Base-by-base conservation (phyloP, 2,888 invertebrate genomes). In the Leptinotarsa tumamoca region DNA sequence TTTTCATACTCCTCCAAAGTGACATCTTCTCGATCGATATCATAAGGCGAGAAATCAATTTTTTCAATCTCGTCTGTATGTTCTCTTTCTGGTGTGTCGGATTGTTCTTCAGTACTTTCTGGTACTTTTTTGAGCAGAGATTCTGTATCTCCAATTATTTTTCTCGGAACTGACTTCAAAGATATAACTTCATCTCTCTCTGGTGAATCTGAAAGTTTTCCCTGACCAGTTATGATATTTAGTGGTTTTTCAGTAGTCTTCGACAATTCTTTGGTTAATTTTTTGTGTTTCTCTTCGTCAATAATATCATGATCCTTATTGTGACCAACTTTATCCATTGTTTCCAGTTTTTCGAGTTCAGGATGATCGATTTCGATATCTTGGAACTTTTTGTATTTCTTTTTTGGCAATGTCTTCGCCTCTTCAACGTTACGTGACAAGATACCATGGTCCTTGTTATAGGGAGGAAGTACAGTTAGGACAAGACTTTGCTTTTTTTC, bases 351-450 rank as follows among this genome's bases (percentile, higher is more conserved):
- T 82, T 90, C 90, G 67, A 90, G 81, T 68, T 88, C 87, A 0
- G 85, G 82, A 23, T 83, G 66, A 72, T 88, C 88, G 79, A 88
- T 87, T 56, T 87, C 87, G 72, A 83, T 83, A 67, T 85, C 87
- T 86, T 84, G 88, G 81, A 78, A 80, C 52, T 79, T 87, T 80
- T 85, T 89, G 85, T 78, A 84, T 58, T 83, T 85, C 68, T 85
- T 85, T 0, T 85, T 83, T 17, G 84, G 77, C 61, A 81, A 77
- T 84, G 85, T 83, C 82, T 78, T 79, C 4, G 90, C 90, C 80
- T 90, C 90, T 80, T 88, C 86, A 49, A 89, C 81, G 78, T 90
- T 90, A 79, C 90, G 87, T 4, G 90, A 90, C 2, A 90, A 80
- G 77, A 88, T 86, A 23, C 90, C 90, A 74, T 82, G 82, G 79